phyloP scores from a whole-genome alignment of 2,113 vertebrate species.

The Psittacula cyanocephala region DNA sequence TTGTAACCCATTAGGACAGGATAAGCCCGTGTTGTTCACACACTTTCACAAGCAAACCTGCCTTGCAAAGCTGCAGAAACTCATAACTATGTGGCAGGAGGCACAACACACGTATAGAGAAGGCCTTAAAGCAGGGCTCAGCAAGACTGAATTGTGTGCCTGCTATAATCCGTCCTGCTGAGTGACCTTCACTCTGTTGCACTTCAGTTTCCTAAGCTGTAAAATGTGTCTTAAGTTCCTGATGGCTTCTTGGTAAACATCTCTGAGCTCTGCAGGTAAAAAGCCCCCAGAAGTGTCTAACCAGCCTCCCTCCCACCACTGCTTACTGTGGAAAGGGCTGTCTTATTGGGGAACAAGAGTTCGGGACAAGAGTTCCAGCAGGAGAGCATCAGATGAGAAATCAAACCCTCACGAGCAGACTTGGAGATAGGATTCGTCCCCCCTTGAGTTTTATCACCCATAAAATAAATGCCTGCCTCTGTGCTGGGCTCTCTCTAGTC shows the following conservation, averaged over 20 bases:
- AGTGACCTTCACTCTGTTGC: neutral
- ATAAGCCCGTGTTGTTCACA: fast-evolving
- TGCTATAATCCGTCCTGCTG: neutral
- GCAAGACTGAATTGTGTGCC: neutral
- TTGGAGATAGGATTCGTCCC: neutral
- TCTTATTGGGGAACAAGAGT: neutral
- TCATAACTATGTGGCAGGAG: neutral
- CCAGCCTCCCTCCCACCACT: neutral
- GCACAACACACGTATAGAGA: neutral
- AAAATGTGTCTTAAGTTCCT: neutral
- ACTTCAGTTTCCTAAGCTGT: neutral
- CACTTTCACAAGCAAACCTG: neutral
- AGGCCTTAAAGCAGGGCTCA: neutral
- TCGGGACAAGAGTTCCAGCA: neutral
- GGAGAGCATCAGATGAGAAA: neutral
- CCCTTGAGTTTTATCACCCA: neutral
- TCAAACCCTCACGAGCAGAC: neutral
- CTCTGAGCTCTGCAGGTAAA: neutral
- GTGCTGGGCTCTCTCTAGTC: neutral
- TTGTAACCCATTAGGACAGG: neutral
- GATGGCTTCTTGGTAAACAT: neutral
- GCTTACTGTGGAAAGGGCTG: neutral
- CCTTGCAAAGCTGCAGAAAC: neutral
- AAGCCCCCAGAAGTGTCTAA: neutral
- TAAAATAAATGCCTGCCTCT: neutral